Percentiles rank a stretch among this genome's conserved stretches.
Conservation (phyloP, 2,888 invertebrate genomes). For the Neelides folsomi region DNA sequence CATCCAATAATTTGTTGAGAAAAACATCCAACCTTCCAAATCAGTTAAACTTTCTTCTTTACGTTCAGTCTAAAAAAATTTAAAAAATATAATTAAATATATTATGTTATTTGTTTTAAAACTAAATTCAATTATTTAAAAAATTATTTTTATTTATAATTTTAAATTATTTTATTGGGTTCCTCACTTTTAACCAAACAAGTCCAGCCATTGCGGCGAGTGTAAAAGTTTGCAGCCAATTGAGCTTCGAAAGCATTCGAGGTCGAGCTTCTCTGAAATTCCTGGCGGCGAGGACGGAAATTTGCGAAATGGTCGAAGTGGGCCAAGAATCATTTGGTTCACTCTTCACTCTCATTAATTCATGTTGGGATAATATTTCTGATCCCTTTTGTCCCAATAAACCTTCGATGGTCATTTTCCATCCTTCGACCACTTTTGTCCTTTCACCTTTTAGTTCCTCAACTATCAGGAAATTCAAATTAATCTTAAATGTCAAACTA, state of each 20-base stretch:
- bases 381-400: conserved; percentile 21
- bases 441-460: conserved; percentile 55
- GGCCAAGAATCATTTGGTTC: conserved; percentile 19
- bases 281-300: conserved; percentile 53
- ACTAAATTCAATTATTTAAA: too few species aligned
- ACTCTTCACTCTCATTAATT: too few species aligned
- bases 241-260: conserved; percentile 59
- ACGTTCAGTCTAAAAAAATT: conserved; percentile 47
- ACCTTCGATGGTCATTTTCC: conserved; percentile 20
- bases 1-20: conserved; percentile 71
- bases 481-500: not conserved
- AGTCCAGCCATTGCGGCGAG: conserved; percentile 58
- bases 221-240: conserved; percentile 62
- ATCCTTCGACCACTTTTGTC: conserved; percentile 21
- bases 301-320: conserved; percentile 29
- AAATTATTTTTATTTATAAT: too few species aligned
- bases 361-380: too few species aligned
- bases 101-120: too few species aligned
- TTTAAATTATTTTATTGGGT: too few species aligned
- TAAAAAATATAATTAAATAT: too few species aligned
- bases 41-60: conserved; percentile 61
- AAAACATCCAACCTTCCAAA: conserved; percentile 72
- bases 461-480: conserved; percentile 43
- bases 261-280: conserved; percentile 63
- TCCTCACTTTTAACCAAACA: conserved; percentile 60